Evolutionary conservation across 2,888 invertebrate species (phyloP).

Genomic region (Rhingia campestris): DNA sequence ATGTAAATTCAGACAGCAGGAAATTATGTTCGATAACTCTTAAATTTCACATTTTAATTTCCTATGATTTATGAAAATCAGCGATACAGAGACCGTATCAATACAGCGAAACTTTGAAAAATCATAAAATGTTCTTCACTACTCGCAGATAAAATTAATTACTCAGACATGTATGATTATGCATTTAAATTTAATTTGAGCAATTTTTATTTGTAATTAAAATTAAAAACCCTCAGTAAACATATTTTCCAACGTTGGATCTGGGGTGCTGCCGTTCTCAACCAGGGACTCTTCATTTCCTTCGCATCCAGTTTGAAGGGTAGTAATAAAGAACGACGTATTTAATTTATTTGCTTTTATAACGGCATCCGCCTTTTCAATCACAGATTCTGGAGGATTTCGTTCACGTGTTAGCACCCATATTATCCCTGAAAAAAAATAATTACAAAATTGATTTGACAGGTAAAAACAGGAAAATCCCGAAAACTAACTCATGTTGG

Average conservation of each 20-base stretch:
- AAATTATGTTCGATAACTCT: too few species aligned
- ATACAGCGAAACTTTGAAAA: too few species aligned
- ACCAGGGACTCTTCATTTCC: constrained; percentile 29
- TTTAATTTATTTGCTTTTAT: constrained; percentile 78
- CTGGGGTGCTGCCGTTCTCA: neutral
- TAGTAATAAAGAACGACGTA: constrained; percentile 77
- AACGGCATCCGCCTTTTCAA: constrained; percentile 77
- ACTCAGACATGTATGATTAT: too few species aligned
- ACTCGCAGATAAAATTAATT: too few species aligned
- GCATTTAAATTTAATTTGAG: too few species aligned
- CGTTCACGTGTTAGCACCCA: constrained; percentile 78
- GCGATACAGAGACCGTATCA: too few species aligned
- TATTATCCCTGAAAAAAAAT: constrained; percentile 75
- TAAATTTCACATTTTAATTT: too few species aligned
- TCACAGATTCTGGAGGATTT: constrained; percentile 75
- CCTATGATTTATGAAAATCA: too few species aligned
- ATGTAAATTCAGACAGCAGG: too few species aligned
- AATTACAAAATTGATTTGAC: neutral
- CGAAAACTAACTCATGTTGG: constrained; percentile 79
- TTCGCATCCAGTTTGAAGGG: constrained; percentile 77
- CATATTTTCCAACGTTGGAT: neutral
- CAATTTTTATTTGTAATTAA: neutral
- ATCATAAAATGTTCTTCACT: too few species aligned
- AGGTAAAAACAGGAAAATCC: neutral
- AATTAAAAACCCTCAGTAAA: neutral